These are phyloP conservation scores for Phyllostomus hastatus DNA, from an alignment of 2,113 vertebrate genomes.

Conservation along the genomic window DNA sequence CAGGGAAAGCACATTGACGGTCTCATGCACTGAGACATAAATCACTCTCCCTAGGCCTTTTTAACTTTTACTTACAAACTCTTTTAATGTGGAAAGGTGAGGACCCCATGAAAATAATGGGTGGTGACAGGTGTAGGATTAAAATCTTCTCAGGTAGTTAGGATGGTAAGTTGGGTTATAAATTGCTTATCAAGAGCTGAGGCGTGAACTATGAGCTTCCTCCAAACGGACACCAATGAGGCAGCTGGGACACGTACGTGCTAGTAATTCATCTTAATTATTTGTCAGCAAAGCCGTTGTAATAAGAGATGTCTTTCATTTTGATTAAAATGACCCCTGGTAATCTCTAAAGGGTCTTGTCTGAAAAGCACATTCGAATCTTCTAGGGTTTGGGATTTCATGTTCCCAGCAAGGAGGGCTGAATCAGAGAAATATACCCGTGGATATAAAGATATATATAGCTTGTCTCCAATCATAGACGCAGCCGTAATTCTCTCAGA, in stretches of 20 bases:
- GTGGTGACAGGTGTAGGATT: conserved; percentile 79
- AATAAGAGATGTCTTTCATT: conserved; percentile 81
- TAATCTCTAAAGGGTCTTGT: conserved; percentile 66
- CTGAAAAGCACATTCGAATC: conserved; percentile 71
- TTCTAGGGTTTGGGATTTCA: conserved; percentile 74
- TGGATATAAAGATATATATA: background rate
- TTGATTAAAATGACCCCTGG: conserved; percentile 82
- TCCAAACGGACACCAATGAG: conserved; percentile 74
- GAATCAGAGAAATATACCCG: conserved; percentile 31
- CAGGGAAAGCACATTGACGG: conserved; percentile 53
- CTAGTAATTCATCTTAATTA: conserved; percentile 83
- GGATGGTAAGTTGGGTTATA: conserved; percentile 74
- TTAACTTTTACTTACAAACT: conserved; percentile 78
- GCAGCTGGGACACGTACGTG: conserved; percentile 70
- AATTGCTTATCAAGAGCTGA: conserved; percentile 80
- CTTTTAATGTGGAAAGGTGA: conserved; percentile 74
- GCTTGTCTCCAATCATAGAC: conserved; percentile 24
- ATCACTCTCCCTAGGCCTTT: conserved; percentile 70
- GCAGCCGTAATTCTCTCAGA: conserved; percentile 32
- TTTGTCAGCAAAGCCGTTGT: conserved; percentile 82
- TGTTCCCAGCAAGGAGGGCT: conserved; percentile 45
- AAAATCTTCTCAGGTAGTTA: conserved; percentile 79
- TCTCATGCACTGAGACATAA: conserved; percentile 70
- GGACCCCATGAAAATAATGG: conserved; percentile 76
- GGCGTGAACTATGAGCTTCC: conserved; percentile 66